Conservation (phyloP, 2,888 invertebrate species). For the Bembecia ichneumoniformis region DNA sequence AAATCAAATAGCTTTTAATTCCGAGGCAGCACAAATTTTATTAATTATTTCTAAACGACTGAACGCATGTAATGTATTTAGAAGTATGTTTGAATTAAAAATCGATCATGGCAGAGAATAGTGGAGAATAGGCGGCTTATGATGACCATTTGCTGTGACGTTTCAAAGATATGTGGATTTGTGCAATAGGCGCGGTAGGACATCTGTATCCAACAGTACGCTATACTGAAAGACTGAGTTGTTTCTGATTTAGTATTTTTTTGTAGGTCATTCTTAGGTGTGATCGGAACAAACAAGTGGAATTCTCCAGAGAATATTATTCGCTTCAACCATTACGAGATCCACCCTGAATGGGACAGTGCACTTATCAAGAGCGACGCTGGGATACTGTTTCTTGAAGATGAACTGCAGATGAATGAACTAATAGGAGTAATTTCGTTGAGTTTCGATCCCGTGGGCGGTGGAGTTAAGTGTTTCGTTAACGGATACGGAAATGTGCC, state of each 20-base stretch:
- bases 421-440: conserved; percentile 3
- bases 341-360: conserved; percentile 10
- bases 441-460: conserved; percentile 5
- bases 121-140: too few species aligned
- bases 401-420: background rate
- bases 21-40: too few species aligned
- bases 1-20: too few species aligned
- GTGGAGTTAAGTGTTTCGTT: conserved; percentile 8
- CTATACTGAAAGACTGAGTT: too few species aligned
- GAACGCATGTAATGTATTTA: too few species aligned
- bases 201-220: too few species aligned
- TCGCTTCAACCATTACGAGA: conserved; percentile 7
- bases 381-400: conserved; percentile 11
- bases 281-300: conserved; percentile 16
- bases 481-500: conserved; percentile 20
- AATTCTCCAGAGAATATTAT: conserved; percentile 16
- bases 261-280: conserved; percentile 13
- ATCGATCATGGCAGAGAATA: too few species aligned
- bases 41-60: too few species aligned
- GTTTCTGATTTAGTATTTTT: background rate
- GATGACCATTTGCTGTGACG: too few species aligned
- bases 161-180: too few species aligned
- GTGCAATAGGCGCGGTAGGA: too few species aligned
- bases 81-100: too few species aligned
- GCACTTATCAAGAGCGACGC: conserved; percentile 7